A percentile compares a stretch with the other conserved stretches of the same genome.
Evolutionary conservation across 2,888 invertebrate species (phyloP).

Genomic region (Eupithecia subumbrata): DNA sequence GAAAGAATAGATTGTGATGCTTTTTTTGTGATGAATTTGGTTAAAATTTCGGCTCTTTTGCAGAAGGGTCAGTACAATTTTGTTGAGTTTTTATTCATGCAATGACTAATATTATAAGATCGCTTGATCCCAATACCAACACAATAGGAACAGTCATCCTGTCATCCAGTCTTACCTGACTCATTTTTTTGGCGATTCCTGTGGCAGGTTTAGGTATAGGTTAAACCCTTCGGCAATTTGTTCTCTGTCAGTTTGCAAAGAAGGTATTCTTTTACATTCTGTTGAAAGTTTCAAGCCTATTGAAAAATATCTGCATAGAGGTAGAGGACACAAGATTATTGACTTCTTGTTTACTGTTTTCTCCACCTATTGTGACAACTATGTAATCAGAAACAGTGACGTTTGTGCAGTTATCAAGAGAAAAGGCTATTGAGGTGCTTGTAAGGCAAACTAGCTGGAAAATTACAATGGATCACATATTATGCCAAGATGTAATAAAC

Average conservation of each 20-base stretch:
- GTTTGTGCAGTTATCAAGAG: constrained; percentile 42
- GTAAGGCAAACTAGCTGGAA: constrained; percentile 9
- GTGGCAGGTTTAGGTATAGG: background rate
- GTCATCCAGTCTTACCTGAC: background rate
- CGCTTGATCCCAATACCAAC: background rate
- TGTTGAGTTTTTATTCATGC: background rate
- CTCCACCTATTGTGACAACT: constrained; percentile 30
- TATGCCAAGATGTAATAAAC: background rate
- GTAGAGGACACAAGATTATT: constrained; percentile 44
- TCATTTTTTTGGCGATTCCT: background rate
- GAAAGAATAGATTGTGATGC: background rate
- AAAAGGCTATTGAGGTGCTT: constrained; percentile 38
- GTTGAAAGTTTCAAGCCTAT: constrained; percentile 1
- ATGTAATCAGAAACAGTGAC: constrained; percentile 34
- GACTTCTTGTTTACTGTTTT: constrained; percentile 43
- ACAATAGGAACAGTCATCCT: background rate
- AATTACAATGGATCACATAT: background rate
- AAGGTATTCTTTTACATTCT: background rate
- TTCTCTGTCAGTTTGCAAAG: constrained; percentile 1
- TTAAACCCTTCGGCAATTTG: background rate
- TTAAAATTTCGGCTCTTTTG: background rate
- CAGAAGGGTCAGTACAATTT: background rate
- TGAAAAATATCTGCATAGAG: constrained; percentile 22
- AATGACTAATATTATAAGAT: background rate
- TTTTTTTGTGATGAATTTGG: background rate